Conservation (phyloP, 2,888 invertebrate genomes). For the Lithosia quadra region DNA sequence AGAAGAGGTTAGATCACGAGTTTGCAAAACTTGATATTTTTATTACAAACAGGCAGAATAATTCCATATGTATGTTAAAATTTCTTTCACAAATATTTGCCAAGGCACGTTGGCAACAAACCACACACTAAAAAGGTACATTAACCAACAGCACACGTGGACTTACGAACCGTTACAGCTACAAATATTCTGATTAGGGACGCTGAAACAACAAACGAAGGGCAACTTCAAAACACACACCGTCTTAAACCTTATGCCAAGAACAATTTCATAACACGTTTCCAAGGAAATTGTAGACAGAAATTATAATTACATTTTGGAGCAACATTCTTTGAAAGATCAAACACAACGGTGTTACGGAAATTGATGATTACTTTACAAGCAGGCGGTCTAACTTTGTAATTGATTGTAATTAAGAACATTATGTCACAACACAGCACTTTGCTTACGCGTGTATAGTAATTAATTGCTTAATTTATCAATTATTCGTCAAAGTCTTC, state of each 20-base stretch:
- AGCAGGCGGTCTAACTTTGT: slow-evolving; percentile 42
- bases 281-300: slow-evolving; percentile 10
- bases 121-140: slow-evolving; percentile 5
- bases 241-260: slow-evolving; percentile 10
- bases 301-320: slow-evolving; percentile 18
- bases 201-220: slow-evolving; percentile 15
- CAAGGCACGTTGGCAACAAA: slow-evolving; percentile 10
- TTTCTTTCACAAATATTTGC: background rate
- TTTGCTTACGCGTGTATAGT: slow-evolving; percentile 37
- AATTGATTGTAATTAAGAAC: slow-evolving; percentile 51
- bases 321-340: slow-evolving; percentile 24
- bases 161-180: slow-evolving; percentile 7
- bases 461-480: slow-evolving; percentile 48
- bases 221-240: slow-evolving; percentile 8
- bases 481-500: slow-evolving; percentile 27
- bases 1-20: too few relatives aligned
- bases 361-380: slow-evolving; percentile 35
- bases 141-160: slow-evolving; percentile 10
- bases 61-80: background rate
- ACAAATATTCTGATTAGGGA: slow-evolving; percentile 18
- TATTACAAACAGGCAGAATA: background rate
- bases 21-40: background rate
- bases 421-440: slow-evolving; percentile 48
- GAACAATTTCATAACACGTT: slow-evolving; percentile 11
- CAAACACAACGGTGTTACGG: slow-evolving; percentile 25